Base-by-base conservation (phyloP, 2,113 vertebrate genomes). In the Macrotis lagotis region DNA sequence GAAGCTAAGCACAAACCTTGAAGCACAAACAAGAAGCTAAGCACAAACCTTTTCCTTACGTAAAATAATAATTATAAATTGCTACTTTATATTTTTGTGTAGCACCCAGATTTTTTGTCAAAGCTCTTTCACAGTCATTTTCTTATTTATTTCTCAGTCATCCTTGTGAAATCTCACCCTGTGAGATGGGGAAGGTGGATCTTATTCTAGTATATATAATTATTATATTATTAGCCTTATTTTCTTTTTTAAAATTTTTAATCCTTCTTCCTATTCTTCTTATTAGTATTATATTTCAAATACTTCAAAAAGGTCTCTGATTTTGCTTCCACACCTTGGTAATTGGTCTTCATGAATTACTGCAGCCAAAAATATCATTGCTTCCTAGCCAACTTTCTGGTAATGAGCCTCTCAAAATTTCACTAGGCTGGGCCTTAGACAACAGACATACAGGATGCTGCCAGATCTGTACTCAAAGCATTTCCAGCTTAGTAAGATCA, bases 51-150 rank as follows among this genome's bases (percentile, higher is more conserved):
- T 91, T 95, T 28, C 2, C 37, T 83, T 59, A 25, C 52, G 44
- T 31, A 92, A 92, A 91, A 92, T 90, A 49, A 89, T 22, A 11
- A 3, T 3, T 31, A 59, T 55, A 90, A 83, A 83, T n/a, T 83
- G 16, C 37, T 44, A 44, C n/a, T 6, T 83, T 44, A 8, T 44
- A 83, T n/a, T n/a, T n/a, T 83, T 44, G n/a, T 19, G 91, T 7
- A 92, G 51, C 83, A 52, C 47, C 9, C 37, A 28, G 50, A 49
- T 93, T 96, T 94, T 90, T 93, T 93, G 92, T 92, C 89, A 24
- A 53, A 59, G 24, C 44, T 89, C 50, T 95, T 91, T 90, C 26
- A 12, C 10, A 66, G 12, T 5, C 48, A 37, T 95, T 74, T 59
- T 94, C 24, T 91, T 37, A n/a, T 88, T 89, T 92, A 26, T 6